Percentiles rank a stretch among this genome's conserved stretches.
These are phyloP conservation scores for Drosophila lacteicornis DNA, from an alignment of 1,140 invertebrate species.

Conservation along the genomic window DNA sequence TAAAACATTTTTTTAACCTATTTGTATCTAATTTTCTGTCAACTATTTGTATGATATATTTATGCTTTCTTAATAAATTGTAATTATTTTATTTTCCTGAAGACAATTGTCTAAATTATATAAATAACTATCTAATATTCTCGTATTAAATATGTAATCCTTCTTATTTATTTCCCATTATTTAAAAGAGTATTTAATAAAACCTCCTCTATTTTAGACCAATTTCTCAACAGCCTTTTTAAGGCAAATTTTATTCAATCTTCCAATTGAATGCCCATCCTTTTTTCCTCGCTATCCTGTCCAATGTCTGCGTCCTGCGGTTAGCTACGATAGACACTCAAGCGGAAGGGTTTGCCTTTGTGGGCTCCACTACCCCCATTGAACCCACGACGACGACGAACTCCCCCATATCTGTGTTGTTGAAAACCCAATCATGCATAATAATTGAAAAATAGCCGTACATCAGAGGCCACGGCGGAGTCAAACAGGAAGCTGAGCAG, in stretches of 20 bases:
- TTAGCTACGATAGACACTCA: conserved; percentile 76
- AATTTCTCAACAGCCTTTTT: conserved; percentile 58
- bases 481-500: conserved; percentile 57
- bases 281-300: conserved; percentile 25
- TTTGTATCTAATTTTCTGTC: too few relatives aligned
- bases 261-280: conserved; percentile 78
- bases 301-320: conserved; percentile 63
- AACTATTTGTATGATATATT: too few relatives aligned
- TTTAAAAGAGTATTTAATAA: not conserved
- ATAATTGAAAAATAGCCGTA: conserved; percentile 80
- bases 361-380: conserved; percentile 12
- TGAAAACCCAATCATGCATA: conserved; percentile 79
- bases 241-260: conserved; percentile 85
- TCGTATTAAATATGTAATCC: not conserved
- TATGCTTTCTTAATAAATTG: not conserved
- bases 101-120: not conserved
- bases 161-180: not conserved
- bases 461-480: conserved; percentile 11
- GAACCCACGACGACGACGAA: not conserved
- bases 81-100: not conserved
- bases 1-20: too few relatives aligned
- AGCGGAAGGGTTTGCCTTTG: conserved; percentile 73
- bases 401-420: conserved; percentile 15
- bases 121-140: not conserved
- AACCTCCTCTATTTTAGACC: not conserved